Evolutionary conservation across 2,888 invertebrate species (phyloP).

Genomic region (Agonopterix alstromeriana): DNA sequence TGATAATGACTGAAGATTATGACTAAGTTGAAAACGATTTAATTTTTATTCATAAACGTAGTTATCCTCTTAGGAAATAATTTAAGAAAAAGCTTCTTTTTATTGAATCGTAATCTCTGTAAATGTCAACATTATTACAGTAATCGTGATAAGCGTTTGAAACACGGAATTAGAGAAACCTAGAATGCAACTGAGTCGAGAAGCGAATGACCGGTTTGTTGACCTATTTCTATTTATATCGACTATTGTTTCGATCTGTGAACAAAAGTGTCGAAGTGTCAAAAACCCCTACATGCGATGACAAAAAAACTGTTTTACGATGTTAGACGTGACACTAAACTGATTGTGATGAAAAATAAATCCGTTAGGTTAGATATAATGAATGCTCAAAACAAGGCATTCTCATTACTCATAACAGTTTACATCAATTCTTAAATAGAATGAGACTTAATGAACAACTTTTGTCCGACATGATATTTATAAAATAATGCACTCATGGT

Average conservation of each 20-base stretch:
- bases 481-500: too few relatives aligned
- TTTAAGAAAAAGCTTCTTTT: too few relatives aligned
- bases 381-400: too few relatives aligned
- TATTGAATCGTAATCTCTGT: conserved; percentile 3
- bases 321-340: too few relatives aligned
- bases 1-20: background rate
- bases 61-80: too few relatives aligned
- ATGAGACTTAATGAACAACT: too few relatives aligned
- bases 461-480: too few relatives aligned
- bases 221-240: conserved; percentile 5
- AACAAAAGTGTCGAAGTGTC: background rate
- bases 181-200: background rate
- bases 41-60: background rate
- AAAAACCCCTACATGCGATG: background rate
- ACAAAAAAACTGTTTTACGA: too few relatives aligned
- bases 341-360: too few relatives aligned
- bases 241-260: conserved; percentile 3
- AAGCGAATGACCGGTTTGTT: conserved; percentile 1
- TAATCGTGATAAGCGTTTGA: background rate
- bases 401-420: too few relatives aligned
- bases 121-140: conserved; percentile 3
- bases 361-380: too few relatives aligned
- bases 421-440: too few relatives aligned
- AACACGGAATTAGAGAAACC: conserved; percentile 3
- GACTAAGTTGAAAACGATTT: background rate